Evolutionary conservation across 2,888 invertebrate genomes (phyloP).

Genomic region (Phengaris arion): DNA sequence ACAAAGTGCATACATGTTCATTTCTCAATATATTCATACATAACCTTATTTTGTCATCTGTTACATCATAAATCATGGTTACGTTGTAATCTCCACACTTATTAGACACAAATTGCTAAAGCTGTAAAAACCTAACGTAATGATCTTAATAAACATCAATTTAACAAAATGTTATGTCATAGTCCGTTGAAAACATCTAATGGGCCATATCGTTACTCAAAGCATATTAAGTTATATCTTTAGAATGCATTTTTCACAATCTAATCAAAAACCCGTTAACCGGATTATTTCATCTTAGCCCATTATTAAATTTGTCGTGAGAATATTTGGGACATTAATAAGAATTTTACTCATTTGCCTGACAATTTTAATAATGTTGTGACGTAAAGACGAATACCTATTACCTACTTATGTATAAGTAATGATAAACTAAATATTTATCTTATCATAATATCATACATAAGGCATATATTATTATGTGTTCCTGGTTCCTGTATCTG

Average conservation of each 20-base stretch:
- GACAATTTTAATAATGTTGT: constrained; percentile 25
- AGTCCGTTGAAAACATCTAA: not conserved
- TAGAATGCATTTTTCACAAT: constrained; percentile 20
- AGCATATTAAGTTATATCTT: constrained; percentile 14
- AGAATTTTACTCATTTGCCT: constrained; percentile 11
- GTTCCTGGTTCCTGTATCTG: no score
- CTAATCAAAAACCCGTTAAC: constrained; percentile 22
- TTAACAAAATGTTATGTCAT: constrained; percentile 3
- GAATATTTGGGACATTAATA: constrained; percentile 25
- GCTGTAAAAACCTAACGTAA: not conserved
- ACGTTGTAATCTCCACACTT: constrained; percentile 15
- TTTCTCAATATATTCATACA: not conserved
- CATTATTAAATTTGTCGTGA: constrained; percentile 18
- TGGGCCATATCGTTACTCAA: constrained; percentile 4
- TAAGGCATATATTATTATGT: no score
- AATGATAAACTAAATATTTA: not conserved
- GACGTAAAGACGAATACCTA: not conserved
- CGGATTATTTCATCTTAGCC: constrained; percentile 19
- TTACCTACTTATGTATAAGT: not conserved
- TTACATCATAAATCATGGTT: constrained; percentile 15
- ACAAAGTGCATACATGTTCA: not conserved
- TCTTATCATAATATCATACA: no score
- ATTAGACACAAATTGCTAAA: constrained; percentile 19
- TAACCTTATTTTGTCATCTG: constrained; percentile 3
- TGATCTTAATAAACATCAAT: constrained; percentile 14